Evolutionary conservation across 2,888 invertebrate genomes (phyloP).

Genomic region (Athalia cordata): DNA sequence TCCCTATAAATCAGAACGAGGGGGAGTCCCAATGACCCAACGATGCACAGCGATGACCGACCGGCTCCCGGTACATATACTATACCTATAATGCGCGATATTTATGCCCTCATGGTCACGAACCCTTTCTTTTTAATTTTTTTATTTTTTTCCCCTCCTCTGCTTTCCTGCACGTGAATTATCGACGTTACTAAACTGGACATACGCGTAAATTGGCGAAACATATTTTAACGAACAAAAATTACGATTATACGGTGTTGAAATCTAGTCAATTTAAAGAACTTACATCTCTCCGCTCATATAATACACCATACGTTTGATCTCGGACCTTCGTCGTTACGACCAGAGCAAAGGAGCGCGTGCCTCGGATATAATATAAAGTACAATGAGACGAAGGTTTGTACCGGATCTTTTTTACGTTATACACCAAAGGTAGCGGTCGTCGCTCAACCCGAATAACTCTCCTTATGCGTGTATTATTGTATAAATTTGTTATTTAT

Average conservation of each 20-base stretch:
- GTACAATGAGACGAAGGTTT: too few species aligned
- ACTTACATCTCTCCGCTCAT: not conserved
- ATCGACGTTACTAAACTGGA: not conserved
- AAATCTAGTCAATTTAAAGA: constrained; percentile 10
- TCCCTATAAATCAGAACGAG: constrained; percentile 70
- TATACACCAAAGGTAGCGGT: too few species aligned
- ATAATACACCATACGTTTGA: not conserved
- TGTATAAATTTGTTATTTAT: too few species aligned
- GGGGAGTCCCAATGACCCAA: constrained; percentile 64
- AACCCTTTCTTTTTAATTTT: constrained; percentile 51
- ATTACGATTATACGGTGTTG: constrained; percentile 4
- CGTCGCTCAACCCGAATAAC: too few species aligned
- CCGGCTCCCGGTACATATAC: constrained; percentile 67
- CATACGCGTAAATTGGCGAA: not conserved
- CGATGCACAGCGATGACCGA: constrained; percentile 19
- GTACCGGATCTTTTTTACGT: too few species aligned
- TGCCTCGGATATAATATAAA: not conserved
- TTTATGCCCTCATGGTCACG: constrained; percentile 69
- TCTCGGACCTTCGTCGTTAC: not conserved
- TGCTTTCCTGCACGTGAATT: not conserved
- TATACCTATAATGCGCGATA: constrained; percentile 66
- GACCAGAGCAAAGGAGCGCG: constrained; percentile 9
- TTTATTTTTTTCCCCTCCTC: not conserved
- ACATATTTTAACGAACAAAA: constrained; percentile 11
- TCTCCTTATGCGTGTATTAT: too few species aligned